Evolutionary conservation across 1,140 invertebrate species (phyloP).

Genomic region (Drosophila ficusphila): DNA sequence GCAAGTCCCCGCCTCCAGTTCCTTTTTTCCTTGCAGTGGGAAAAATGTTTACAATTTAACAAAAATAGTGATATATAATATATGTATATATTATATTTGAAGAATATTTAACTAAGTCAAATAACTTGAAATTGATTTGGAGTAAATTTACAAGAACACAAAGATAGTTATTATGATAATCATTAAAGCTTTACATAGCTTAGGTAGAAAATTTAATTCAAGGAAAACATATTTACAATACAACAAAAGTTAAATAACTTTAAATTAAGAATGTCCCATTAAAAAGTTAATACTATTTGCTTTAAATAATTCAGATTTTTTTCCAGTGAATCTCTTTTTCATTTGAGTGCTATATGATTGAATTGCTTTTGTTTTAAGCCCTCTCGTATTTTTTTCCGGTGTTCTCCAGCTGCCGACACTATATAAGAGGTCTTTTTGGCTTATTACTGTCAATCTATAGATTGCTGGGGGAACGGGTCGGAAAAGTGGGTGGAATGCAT

Average conservation of each 20-base stretch:
- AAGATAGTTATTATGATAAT: too few relatives aligned
- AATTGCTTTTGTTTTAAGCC: background rate
- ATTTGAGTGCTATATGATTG: background rate
- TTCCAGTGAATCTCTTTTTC: background rate
- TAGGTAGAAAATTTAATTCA: too few relatives aligned
- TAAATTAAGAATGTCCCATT: background rate
- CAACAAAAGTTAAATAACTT: too few relatives aligned
- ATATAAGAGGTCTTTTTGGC: constrained; percentile 13
- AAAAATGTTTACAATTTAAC: background rate
- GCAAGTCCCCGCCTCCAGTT: background rate
- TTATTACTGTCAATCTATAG: constrained; percentile 35
- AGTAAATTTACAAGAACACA: too few relatives aligned
- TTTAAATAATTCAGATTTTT: background rate
- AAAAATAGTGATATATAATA: background rate
- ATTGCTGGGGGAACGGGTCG: background rate
- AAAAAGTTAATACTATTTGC: too few relatives aligned
- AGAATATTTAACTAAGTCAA: too few relatives aligned
- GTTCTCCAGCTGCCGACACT: constrained; percentile 22
- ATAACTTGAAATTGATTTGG: too few relatives aligned
- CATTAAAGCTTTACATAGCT: too few relatives aligned
- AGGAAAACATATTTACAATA: too few relatives aligned
- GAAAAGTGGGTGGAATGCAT: constrained; percentile 26
- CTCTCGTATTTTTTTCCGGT: constrained; percentile 1
- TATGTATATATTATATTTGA: too few relatives aligned
- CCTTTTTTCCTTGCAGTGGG: background rate